Percentiles rank a stretch among this genome's conserved stretches.
These are phyloP conservation scores for Brienomyrus longianalis DNA, from an alignment of 2,113 vertebrate species.

Conservation along the genomic window DNA sequence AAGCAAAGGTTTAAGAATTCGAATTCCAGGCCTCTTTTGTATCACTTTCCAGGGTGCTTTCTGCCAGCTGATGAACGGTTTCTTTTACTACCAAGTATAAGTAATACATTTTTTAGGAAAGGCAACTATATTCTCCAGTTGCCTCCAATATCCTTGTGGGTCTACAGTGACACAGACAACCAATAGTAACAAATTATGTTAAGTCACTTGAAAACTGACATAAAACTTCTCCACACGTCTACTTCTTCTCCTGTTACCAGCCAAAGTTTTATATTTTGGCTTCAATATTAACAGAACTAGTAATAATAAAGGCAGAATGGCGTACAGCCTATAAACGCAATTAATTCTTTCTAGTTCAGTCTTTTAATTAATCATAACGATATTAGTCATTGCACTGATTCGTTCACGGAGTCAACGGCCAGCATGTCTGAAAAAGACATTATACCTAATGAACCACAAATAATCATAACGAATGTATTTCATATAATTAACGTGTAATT, in stretches of 20 bases:
- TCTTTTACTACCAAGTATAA: background rate
- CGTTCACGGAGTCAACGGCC: too few species aligned
- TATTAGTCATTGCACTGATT: too few species aligned
- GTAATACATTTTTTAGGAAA: background rate
- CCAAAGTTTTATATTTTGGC: background rate
- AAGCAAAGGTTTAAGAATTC: background rate
- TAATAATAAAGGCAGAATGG: background rate
- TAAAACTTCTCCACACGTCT: background rate
- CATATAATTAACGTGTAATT: too few species aligned
- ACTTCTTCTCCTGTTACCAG: background rate
- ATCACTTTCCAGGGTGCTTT: background rate
- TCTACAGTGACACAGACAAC: background rate
- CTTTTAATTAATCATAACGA: background rate
- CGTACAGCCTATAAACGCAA: background rate
- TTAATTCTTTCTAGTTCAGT: background rate
- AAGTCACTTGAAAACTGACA: background rate
- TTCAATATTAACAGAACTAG: background rate
- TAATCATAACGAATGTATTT: too few species aligned
- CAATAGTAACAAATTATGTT: background rate
- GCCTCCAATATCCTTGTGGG: background rate
- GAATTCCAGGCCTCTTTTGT: background rate
- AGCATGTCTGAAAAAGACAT: too few species aligned
- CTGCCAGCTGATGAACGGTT: background rate
- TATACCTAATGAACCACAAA: too few species aligned
- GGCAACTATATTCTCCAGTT: background rate